Percentiles rank a stretch among this genome's conserved stretches.
Conservation (phyloP, 2,888 invertebrate species). For the Leucophora obtusa region DNA sequence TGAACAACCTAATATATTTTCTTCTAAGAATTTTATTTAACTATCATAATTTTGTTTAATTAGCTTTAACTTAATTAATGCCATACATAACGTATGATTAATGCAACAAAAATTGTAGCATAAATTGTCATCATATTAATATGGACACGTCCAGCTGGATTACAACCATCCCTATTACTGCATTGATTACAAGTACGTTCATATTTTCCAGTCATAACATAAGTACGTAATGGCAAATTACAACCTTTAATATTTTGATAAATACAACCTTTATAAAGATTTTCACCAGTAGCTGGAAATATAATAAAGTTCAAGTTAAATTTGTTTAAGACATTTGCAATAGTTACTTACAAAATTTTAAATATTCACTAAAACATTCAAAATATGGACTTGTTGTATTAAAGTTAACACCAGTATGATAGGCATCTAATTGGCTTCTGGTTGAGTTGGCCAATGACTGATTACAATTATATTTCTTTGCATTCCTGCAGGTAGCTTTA, state of each 20-base stretch:
- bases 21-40: no score
- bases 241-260: conserved; percentile 55
- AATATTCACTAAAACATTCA: conserved; percentile 58
- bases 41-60: no score
- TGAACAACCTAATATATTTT: no score
- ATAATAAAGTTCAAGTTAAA: background rate
- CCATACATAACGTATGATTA: background rate
- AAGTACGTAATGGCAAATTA: conserved; percentile 33
- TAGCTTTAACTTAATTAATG: background rate
- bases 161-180: conserved; percentile 59
- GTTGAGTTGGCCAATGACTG: conserved; percentile 57
- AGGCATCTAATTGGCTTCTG: conserved; percentile 50
- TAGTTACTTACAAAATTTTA: conserved; percentile 62
- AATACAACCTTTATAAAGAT: conserved; percentile 63
- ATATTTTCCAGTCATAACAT: background rate
- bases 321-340: background rate
- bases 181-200: conserved; percentile 56
- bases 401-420: conserved; percentile 55
- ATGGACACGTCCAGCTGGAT: conserved; percentile 65
- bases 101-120: conserved; percentile 22
- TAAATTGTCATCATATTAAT: conserved; percentile 12
- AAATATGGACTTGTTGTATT: conserved; percentile 46
- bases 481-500: conserved; percentile 54
- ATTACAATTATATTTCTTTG: conserved; percentile 67
- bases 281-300: conserved; percentile 44